Conservation (phyloP, 2,797 vertebrate species). For the Helarctos malayanus region DNA sequence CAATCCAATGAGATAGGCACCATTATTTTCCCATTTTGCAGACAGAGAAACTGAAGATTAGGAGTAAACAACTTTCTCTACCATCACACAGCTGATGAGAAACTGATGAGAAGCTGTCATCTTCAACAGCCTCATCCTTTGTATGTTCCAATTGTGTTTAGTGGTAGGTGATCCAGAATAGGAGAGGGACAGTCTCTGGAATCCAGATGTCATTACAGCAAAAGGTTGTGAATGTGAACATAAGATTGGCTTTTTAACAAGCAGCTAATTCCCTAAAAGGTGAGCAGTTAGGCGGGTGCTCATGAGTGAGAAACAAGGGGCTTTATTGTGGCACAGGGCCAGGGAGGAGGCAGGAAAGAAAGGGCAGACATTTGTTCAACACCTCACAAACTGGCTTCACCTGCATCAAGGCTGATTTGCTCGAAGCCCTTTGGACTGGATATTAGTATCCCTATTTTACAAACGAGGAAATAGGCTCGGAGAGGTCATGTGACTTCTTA, state of each 20-base stretch:
- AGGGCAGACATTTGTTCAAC: background rate
- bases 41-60: background rate
- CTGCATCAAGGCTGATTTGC: background rate
- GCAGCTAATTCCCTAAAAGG: background rate
- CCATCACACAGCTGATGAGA: background rate
- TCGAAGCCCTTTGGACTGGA: background rate
- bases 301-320: background rate
- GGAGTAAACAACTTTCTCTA: background rate
- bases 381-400: background rate
- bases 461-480: constrained; percentile 2
- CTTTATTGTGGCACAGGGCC: background rate
- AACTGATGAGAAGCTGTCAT: background rate
- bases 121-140: background rate
- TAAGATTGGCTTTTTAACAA: background rate
- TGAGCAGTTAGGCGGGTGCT: background rate
- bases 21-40: background rate
- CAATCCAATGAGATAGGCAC: background rate
- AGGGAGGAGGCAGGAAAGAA: background rate
- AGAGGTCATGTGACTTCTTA: background rate
- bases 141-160: background rate
- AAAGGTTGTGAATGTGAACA: constrained; percentile 17
- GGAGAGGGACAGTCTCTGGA: background rate
- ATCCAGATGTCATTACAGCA: background rate
- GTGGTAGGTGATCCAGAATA: background rate
- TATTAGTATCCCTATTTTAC: background rate